Evolutionary conservation across 2,797 vertebrate genomes (phyloP), one percentile per base, ranked within the genome.

Genomic region (Scleropages formosus): DNA sequence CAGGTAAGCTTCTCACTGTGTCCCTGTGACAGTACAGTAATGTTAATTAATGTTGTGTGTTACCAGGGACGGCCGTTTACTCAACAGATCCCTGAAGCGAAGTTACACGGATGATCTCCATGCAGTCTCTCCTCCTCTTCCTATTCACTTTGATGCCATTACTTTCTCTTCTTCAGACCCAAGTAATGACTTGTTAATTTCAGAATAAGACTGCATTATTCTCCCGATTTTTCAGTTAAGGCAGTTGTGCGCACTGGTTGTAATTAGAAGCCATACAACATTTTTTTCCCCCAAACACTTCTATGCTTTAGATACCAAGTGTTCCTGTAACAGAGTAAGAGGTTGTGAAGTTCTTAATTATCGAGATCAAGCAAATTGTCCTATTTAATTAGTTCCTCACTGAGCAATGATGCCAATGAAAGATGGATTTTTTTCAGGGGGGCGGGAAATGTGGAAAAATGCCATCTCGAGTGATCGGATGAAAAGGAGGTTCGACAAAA

Each of bases 261-360:
- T 69, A 75, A 70, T 18, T 59, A 61, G 22, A 49, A 20, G 47
- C 26, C 15, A 20, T 18, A 20, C 70, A 56, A 39, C 64, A 24
- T 24, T n/a, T 70, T 68, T 68, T 56, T 12, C 18, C 27, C 18
- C 31, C 69, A 71, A 69, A 26, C 71, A 20, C 59, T 1, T 61
- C 18, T 51, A 1, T 49, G 22, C 15, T 20, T 59, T 18, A 31
- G 72, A 15, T 20, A 53, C 49, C 49, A 8, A 15, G 22, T 22
- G 49, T 24, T 1, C 26, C 22, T 18, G 15, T n/a, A 47, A 44
- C 24, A 51, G 22, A 64, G 6, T 69, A 69, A 53, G 20, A 69
- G 31, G 24, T 64, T 44, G 39, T 20, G 7, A 12, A 6, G 18
- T 46, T 74, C 65, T 74, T 53, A 22, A 74, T 75, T 26, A 67